Evolutionary conservation across 2,113 vertebrate species (phyloP).

Genomic region (Empidonax alnorum): DNA sequence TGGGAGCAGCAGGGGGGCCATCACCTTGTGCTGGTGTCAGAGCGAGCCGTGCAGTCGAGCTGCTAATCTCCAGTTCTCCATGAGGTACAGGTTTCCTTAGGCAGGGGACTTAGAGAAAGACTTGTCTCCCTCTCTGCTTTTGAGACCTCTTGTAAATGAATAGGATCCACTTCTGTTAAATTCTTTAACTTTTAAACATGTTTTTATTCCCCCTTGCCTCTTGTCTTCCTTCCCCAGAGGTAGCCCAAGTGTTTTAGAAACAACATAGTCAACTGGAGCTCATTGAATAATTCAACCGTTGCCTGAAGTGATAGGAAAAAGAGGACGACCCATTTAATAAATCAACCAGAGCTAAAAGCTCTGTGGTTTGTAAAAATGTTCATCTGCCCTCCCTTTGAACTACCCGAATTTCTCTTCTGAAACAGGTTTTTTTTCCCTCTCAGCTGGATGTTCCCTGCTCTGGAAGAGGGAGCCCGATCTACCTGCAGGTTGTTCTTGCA

Average conservation of each 20-base stretch:
- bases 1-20: not conserved
- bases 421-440: not conserved
- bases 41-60: not conserved
- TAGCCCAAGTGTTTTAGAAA: slow-evolving; percentile 56
- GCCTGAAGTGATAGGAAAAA: slow-evolving; percentile 60
- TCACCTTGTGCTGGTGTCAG: rapidly evolving
- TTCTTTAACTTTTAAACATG: slow-evolving; percentile 40
- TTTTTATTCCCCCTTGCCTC: not conserved
- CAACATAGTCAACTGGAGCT: slow-evolving; percentile 40
- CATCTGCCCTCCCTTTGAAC: slow-evolving; percentile 57
- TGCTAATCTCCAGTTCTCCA: not conserved
- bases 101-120: not conserved
- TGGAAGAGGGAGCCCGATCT: not conserved
- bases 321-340: slow-evolving; percentile 64
- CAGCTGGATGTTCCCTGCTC: not conserved
- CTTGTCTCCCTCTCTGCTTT: not conserved
- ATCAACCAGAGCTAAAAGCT: slow-evolving; percentile 68
- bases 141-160: not conserved
- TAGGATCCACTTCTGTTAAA: slow-evolving; percentile 16
- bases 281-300: slow-evolving; percentile 62
- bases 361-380: slow-evolving; percentile 56
- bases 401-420: not conserved
- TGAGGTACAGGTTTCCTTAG: not conserved
- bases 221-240: slow-evolving; percentile 9
- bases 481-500: not conserved